Conservation (phyloP, 2,113 vertebrate genomes). For the Neoarius graeffei region DNA sequence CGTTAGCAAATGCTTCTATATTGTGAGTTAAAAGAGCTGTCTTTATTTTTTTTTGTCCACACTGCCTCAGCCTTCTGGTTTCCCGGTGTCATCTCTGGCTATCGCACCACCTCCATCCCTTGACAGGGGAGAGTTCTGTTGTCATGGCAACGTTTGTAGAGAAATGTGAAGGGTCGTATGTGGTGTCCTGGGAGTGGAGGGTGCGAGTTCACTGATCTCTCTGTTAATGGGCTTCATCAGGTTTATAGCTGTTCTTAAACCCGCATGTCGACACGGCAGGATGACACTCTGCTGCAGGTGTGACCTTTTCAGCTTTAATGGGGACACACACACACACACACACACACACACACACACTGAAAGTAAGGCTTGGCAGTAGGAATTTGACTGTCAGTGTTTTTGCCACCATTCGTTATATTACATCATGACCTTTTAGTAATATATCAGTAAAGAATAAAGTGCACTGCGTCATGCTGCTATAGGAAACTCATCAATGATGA, state of each 20-base stretch:
- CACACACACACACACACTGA: background rate
- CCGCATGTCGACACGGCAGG: background rate
- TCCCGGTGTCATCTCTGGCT: background rate
- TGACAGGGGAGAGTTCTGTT: background rate
- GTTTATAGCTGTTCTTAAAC: constrained; percentile 16
- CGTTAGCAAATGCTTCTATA: background rate
- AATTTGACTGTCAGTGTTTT: background rate
- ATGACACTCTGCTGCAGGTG: background rate
- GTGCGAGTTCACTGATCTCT: constrained; percentile 13
- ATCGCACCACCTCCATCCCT: background rate
- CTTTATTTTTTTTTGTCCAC: background rate
- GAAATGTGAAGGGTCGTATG: background rate
- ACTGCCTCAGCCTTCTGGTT: background rate
- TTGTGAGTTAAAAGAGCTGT: background rate
- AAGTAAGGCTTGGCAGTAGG: background rate
- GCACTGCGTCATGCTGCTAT: background rate
- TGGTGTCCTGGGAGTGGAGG: background rate
- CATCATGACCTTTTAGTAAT: background rate
- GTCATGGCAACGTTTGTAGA: constrained; percentile 8
- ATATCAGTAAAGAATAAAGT: background rate
- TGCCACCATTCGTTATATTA: background rate
- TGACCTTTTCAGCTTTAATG: constrained; percentile 11
- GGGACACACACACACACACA: background rate
- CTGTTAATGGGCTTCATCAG: background rate
- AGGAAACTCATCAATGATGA: background rate